Evolutionary conservation across 2,797 vertebrate genomes (phyloP), one percentile per base, ranked within the genome.

Genomic region (Sebastolobus altivelis): DNA sequence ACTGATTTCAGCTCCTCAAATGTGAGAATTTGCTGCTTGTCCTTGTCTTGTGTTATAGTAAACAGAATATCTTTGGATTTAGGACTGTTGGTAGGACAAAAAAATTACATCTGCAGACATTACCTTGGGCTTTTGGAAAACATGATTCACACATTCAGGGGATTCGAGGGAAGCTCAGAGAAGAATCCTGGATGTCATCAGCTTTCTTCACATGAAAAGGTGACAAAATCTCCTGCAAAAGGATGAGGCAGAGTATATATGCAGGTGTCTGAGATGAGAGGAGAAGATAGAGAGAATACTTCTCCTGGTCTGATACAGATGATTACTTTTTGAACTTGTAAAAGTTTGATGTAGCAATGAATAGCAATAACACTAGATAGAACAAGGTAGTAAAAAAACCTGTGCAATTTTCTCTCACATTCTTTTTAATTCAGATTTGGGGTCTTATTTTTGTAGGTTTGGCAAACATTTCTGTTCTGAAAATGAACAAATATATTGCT

Each of bases 291-390:
- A 9, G 16, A 58, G 16, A 10, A 38, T 18, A 8, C 22, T 46
- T 43, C 25, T 40, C 13, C 38, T 59, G 37, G 18, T 63, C 59
- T 56, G 49, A 63, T 12, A 46, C 31, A 31, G 12, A 40, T 52
- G 58, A 72, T 73, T 73, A 33, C 43, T 63, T 73, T 65, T 29
- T 55, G 60, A 20, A 38, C 31, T 63, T 37, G 59, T 49, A 72
- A 27, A 72, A 54, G 43, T 73, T 63, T 63, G 22, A 54, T 38
- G 46, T 29, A 65, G 49, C 18, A 37, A 27, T 31, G 49, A 37
- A 60, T 20, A 43, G 27, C 4, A n/a, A 18, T n/a, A 14, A n/a
- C 4, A 54, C 27, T 5, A 38, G 43, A 29, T 40, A 37, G 52
- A 35, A 14, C 3, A 10, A 52, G 43, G 38, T 14, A 54, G 46